Evolutionary conservation across 2,113 vertebrate genomes (phyloP).

Genomic region (Melanerpes formicivorus): DNA sequence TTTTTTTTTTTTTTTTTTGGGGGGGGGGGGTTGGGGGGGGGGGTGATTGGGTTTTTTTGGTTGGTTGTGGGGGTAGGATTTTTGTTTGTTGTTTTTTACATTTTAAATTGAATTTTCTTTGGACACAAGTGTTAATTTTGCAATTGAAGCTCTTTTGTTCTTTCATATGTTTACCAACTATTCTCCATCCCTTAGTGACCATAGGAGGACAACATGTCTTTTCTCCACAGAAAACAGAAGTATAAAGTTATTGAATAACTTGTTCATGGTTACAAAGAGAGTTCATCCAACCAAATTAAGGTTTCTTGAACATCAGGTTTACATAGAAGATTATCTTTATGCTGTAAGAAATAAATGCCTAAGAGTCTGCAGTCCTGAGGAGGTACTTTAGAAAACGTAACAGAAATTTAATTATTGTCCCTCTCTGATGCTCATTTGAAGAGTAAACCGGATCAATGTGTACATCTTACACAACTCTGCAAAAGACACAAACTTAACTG

Average conservation of each 20-base stretch:
- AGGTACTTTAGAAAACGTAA: background rate
- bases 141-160: background rate
- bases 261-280: background rate
- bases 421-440: background rate
- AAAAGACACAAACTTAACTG: background rate
- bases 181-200: background rate
- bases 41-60: background rate
- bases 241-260: background rate
- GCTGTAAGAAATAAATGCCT: background rate
- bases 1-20: no score
- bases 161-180: background rate
- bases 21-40: no score
- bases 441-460: background rate
- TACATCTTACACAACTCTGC: background rate
- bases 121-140: background rate
- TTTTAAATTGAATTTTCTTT: background rate
- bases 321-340: background rate
- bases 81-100: background rate
- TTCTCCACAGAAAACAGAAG: background rate
- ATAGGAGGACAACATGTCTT: background rate
- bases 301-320: background rate
- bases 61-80: no score
- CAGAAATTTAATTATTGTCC: background rate
- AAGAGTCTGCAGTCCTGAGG: background rate
- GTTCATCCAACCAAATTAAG: background rate